These are phyloP conservation scores for Myripristis murdjan DNA, from an alignment of 2,797 vertebrate species.

Conservation along the genomic window DNA sequence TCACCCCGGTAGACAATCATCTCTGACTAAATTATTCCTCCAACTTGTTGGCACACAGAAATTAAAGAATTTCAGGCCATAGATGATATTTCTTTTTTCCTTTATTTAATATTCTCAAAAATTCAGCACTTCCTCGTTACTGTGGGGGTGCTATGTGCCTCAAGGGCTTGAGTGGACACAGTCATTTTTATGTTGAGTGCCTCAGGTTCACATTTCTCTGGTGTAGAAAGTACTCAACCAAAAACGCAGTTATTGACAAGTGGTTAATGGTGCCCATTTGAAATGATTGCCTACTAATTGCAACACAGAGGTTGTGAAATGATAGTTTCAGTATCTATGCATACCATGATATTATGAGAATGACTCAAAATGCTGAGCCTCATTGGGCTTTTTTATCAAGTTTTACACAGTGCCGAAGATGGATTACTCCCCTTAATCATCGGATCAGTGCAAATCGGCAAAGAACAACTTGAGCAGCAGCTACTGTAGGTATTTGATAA, in stretches of 20 bases:
- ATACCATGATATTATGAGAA: conserved; percentile 38
- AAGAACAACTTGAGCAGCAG: neutral
- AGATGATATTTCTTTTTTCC: conserved; percentile 60
- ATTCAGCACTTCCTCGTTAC: conserved; percentile 36
- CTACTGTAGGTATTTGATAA: conserved; percentile 1
- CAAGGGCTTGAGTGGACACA: conserved; percentile 70
- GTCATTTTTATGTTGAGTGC: conserved; percentile 74
- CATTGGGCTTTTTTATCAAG: conserved; percentile 14
- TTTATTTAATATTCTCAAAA: conserved; percentile 39
- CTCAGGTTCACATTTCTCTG: conserved; percentile 56
- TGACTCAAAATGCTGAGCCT: conserved; percentile 2
- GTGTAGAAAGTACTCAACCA: conserved; percentile 64
- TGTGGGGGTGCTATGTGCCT: conserved; percentile 67
- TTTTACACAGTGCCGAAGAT: conserved; percentile 8
- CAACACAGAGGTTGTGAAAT: conserved; percentile 46
- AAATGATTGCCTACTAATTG: conserved; percentile 70
- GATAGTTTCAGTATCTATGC: conserved; percentile 40
- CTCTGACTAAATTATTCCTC: conserved; percentile 37
- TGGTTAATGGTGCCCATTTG: conserved; percentile 73
- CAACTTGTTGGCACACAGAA: conserved; percentile 15
- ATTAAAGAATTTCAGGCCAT: conserved; percentile 21
- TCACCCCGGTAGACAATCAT: conserved; percentile 25
- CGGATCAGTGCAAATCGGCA: neutral
- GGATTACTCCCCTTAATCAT: neutral
- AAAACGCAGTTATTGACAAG: conserved; percentile 61